Evolutionary conservation across 2,888 invertebrate species (phyloP).

Genomic region (Aspidiotus rigidus): DNA sequence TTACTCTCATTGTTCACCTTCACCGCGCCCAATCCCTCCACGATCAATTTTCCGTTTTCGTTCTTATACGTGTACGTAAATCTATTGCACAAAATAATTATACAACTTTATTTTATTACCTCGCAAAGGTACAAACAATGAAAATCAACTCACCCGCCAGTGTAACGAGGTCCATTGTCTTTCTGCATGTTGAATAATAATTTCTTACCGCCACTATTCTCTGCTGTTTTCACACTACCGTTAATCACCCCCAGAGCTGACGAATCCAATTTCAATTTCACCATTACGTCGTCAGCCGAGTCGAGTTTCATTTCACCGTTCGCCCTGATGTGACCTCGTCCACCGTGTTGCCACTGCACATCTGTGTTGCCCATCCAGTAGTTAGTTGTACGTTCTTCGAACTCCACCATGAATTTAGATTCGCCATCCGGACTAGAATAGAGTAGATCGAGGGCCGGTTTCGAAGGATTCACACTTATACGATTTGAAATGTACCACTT

Average conservation of each 20-base stretch:
- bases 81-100: neutral
- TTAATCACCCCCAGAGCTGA: conserved; percentile 14
- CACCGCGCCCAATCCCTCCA: conserved; percentile 66
- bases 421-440: conserved; percentile 27
- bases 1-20: conserved; percentile 59
- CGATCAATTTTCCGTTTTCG: conserved; percentile 59
- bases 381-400: conserved; percentile 15
- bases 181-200: conserved; percentile 12
- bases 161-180: neutral
- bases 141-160: conserved; percentile 8
- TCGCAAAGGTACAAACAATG: too few relatives aligned
- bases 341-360: conserved; percentile 17
- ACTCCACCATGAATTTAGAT: conserved; percentile 18
- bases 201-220: conserved; percentile 11
- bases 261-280: conserved; percentile 20
- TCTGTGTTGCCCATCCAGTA: conserved; percentile 19
- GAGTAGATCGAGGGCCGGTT: conserved; percentile 16
- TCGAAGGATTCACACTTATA: conserved; percentile 10
- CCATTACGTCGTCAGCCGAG: conserved; percentile 9
- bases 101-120: too few relatives aligned
- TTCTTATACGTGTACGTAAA: conserved; percentile 43
- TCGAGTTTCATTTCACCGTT: conserved; percentile 23
- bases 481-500: conserved; percentile 15
- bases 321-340: conserved; percentile 21
- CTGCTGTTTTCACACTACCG: neutral